phyloP scores from a whole-genome alignment of 2,113 vertebrate species.

The Nannobrachium achirus region DNA sequence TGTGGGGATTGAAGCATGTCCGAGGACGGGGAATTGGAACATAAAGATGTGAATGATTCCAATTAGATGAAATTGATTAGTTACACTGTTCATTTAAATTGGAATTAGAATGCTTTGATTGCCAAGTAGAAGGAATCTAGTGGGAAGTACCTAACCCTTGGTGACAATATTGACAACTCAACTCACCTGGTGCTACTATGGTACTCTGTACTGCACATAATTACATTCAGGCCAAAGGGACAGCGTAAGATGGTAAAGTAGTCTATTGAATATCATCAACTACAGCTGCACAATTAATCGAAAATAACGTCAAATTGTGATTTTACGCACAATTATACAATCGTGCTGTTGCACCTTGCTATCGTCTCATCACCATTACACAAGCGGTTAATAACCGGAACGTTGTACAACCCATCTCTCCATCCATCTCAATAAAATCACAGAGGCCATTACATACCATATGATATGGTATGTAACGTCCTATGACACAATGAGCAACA shows the following conservation, averaged over 20 bases:
- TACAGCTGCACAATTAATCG: too few species aligned
- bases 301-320: too few species aligned
- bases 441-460: too few species aligned
- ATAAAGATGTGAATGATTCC: slow-evolving; percentile 58
- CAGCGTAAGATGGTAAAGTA: neutral
- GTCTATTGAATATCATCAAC: too few species aligned
- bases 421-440: too few species aligned
- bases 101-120: slow-evolving; percentile 35
- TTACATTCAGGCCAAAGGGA: neutral
- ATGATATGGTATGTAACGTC: too few species aligned
- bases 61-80: slow-evolving; percentile 65
- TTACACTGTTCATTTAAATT: slow-evolving; percentile 60
- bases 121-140: neutral
- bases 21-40: slow-evolving; percentile 53
- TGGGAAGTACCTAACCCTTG: neutral
- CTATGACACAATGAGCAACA: too few species aligned
- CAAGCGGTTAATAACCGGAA: too few species aligned
- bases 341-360: too few species aligned
- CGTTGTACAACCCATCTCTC: too few species aligned
- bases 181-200: neutral
- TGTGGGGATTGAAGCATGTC: slow-evolving; percentile 46
- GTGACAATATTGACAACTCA: neutral
- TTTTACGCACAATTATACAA: too few species aligned
- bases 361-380: too few species aligned
- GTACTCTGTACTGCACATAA: neutral